Conservation (phyloP, 2,888 invertebrate genomes). For the Aphodius granarius region DNA sequence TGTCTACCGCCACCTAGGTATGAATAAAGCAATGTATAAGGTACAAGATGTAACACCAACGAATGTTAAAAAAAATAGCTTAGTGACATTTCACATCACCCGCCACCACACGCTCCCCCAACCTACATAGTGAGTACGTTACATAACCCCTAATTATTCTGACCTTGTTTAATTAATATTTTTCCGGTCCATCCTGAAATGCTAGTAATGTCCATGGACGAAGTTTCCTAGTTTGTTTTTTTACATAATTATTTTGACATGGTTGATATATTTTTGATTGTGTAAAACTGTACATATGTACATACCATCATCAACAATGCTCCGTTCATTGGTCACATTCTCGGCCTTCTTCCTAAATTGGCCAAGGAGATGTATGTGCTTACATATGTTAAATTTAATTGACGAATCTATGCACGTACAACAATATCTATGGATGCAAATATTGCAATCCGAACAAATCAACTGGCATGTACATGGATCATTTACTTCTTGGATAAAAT, state of each 20-base stretch:
- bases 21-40: too few species aligned
- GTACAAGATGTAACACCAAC: background rate
- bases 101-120: background rate
- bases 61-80: background rate
- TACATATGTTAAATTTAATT: constrained; percentile 13
- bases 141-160: background rate
- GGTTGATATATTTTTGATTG: background rate
- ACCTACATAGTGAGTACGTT: background rate
- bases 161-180: background rate
- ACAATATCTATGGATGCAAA: constrained; percentile 20
- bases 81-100: background rate
- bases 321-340: background rate
- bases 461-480: background rate
- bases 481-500: background rate
- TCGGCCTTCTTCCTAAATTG: background rate
- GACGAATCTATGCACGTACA: constrained; percentile 20
- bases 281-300: background rate
- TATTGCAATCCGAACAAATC: constrained; percentile 17
- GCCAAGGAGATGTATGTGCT: constrained; percentile 8
- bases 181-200: background rate
- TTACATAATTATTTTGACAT: background rate
- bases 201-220: background rate
- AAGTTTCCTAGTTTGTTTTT: background rate
- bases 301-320: background rate
- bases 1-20: background rate